phyloP scores from a whole-genome alignment of 2,797 vertebrate genomes.

The Poecilia velifera region DNA sequence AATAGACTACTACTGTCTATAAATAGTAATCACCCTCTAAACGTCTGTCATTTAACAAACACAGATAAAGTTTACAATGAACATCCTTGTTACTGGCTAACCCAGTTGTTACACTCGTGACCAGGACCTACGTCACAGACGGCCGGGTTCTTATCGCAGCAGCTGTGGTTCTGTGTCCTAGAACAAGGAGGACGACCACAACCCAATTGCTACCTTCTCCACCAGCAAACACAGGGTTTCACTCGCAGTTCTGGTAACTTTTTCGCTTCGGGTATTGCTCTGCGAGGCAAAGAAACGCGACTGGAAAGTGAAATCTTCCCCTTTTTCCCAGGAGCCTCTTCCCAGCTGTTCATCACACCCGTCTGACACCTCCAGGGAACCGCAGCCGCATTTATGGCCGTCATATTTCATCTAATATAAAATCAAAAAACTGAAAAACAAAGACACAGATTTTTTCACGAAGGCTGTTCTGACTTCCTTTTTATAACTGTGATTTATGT shows the following conservation, averaged over 20 bases:
- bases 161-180: conserved; percentile 72
- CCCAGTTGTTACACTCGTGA: conserved; percentile 56
- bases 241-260: conserved; percentile 28
- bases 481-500: background rate
- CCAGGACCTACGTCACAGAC: conserved; percentile 14
- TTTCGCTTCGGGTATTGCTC: conserved; percentile 45
- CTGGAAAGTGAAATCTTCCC: conserved; percentile 36
- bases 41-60: conserved; percentile 54
- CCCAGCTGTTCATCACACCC: conserved; percentile 12
- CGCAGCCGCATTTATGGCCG: conserved; percentile 22
- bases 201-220: conserved; percentile 47
- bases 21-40: conserved; percentile 47
- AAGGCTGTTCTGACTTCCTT: background rate
- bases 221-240: conserved; percentile 54
- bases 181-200: conserved; percentile 61
- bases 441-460: background rate
- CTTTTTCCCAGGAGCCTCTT: conserved; percentile 23
- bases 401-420: conserved; percentile 10
- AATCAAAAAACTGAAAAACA: background rate
- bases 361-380: conserved; percentile 4
- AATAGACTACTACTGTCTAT: conserved; percentile 22
- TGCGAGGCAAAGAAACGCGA: conserved; percentile 25
- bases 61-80: conserved; percentile 63
- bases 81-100: conserved; percentile 48
- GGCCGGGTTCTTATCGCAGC: conserved; percentile 70